phyloP scores from a whole-genome alignment of 1,140 invertebrate genomes.

The Hylaeus volcanicus region DNA sequence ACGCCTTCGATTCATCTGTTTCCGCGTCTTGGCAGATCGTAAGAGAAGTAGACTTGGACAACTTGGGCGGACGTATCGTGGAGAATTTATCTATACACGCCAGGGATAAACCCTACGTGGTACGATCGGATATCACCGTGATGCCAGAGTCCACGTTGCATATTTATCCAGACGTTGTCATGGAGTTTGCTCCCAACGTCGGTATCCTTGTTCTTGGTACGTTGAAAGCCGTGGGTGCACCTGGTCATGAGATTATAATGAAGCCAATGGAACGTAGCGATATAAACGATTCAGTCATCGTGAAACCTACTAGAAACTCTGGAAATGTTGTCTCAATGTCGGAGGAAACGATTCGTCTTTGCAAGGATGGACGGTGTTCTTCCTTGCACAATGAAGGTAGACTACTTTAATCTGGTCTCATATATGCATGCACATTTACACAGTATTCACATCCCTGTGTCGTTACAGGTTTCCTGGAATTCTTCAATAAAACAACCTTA shows the following conservation, averaged over 20 bases:
- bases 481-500: slow-evolving; percentile 95
- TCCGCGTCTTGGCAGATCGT: slow-evolving; percentile 84
- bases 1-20: slow-evolving; percentile 88
- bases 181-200: slow-evolving; percentile 98
- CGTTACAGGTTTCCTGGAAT: slow-evolving; percentile 89
- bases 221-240: slow-evolving; percentile 91
- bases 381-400: slow-evolving; percentile 84
- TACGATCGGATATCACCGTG: slow-evolving; percentile 96
- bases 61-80: slow-evolving; percentile 91
- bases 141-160: slow-evolving; percentile 95
- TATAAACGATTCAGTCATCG: slow-evolving; percentile 12
- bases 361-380: slow-evolving; percentile 87
- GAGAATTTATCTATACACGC: slow-evolving; percentile 87
- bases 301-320: slow-evolving; percentile 43
- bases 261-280: slow-evolving; percentile 82
- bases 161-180: slow-evolving; percentile 93
- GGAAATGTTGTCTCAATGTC: slow-evolving; percentile 43
- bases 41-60: slow-evolving; percentile 83
- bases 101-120: slow-evolving; percentile 87
- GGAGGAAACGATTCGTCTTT: slow-evolving; percentile 85
- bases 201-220: slow-evolving; percentile 97
- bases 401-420: no score
- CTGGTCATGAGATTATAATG: slow-evolving; percentile 91
- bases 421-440: no score
- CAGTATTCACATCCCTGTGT: slow-evolving; percentile 6